These are phyloP conservation scores for Drosophila mimica DNA, from an alignment of 2,888 invertebrate genomes.

Conservation along the genomic window DNA sequence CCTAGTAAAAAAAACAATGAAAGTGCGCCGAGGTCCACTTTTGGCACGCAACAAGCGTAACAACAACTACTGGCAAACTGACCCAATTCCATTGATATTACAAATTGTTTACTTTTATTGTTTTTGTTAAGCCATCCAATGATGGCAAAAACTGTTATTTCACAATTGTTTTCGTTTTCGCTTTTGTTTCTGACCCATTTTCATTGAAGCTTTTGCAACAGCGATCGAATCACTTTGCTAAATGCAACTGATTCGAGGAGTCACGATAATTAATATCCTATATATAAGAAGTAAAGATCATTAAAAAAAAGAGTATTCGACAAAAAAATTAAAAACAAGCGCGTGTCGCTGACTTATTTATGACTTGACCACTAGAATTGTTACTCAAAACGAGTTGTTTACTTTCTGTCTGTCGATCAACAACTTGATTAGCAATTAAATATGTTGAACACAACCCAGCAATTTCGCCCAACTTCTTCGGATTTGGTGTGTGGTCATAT, in stretches of 20 bases:
- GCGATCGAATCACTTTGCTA: conserved; percentile 32
- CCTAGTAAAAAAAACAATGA: conserved; percentile 49
- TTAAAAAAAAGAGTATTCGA: not conserved
- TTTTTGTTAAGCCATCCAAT: conserved; percentile 51
- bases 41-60: conserved; percentile 75
- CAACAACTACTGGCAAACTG: conserved; percentile 68
- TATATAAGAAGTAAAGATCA: not conserved
- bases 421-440: conserved; percentile 57
- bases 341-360: conserved; percentile 39
- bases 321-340: not conserved
- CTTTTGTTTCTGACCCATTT: conserved; percentile 10
- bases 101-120: conserved; percentile 73
- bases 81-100: conserved; percentile 77
- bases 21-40: conserved; percentile 51
- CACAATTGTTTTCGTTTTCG: conserved; percentile 27
- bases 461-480: conserved; percentile 54
- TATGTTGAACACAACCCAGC: conserved; percentile 60
- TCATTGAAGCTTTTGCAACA: conserved; percentile 16
- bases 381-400: conserved; percentile 41
- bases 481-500: conserved; percentile 39
- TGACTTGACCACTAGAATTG: conserved; percentile 14
- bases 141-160: conserved; percentile 23
- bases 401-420: conserved; percentile 42
- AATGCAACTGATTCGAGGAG: conserved; percentile 27
- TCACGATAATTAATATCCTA: conserved; percentile 14